A percentile compares a stretch with the other conserved stretches of the same genome.
These are phyloP conservation scores for Bombyx mandarina DNA, from an alignment of 1,140 invertebrate genomes.

Conservation along the genomic window DNA sequence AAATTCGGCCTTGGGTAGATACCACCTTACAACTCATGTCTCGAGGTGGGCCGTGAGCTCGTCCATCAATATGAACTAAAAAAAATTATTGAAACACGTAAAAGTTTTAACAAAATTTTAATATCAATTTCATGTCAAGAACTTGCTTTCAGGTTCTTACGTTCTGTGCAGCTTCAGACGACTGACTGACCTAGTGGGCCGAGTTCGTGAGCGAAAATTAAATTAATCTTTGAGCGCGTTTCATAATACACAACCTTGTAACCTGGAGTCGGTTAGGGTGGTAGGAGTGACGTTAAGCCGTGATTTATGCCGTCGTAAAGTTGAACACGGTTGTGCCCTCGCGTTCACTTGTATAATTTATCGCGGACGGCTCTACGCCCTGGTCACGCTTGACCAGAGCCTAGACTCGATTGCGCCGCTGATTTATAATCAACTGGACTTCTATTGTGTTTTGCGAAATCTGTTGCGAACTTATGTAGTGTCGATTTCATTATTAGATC, in stretches of 20 bases:
- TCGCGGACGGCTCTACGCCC: slow-evolving; percentile 25
- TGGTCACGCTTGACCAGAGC: slow-evolving; percentile 46
- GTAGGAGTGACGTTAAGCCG: slow-evolving; percentile 33
- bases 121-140: too few species aligned
- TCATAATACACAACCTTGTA: slow-evolving; percentile 21
- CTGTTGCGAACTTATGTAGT: too few species aligned
- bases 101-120: too few species aligned
- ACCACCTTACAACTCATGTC: too few species aligned
- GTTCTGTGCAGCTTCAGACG: too few species aligned
- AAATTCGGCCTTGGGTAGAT: too few species aligned
- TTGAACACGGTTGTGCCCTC: slow-evolving; percentile 56
- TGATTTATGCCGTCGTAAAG: slow-evolving; percentile 63
- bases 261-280: slow-evolving; percentile 25
- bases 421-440: slow-evolving; percentile 25
- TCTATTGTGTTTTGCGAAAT: too few species aligned
- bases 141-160: too few species aligned
- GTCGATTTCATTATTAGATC: too few species aligned
- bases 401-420: slow-evolving; percentile 42
- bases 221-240: slow-evolving; percentile 15
- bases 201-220: slow-evolving; percentile 9
- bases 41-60: too few species aligned
- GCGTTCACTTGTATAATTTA: slow-evolving; percentile 67
- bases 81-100: too few species aligned
- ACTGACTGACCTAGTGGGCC: slow-evolving; percentile 16
- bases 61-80: too few species aligned